Percentiles rank a stretch among this genome's conserved stretches.
These are phyloP conservation scores for Diaphora mendica DNA, from an alignment of 2,888 invertebrate genomes.

Conservation along the genomic window DNA sequence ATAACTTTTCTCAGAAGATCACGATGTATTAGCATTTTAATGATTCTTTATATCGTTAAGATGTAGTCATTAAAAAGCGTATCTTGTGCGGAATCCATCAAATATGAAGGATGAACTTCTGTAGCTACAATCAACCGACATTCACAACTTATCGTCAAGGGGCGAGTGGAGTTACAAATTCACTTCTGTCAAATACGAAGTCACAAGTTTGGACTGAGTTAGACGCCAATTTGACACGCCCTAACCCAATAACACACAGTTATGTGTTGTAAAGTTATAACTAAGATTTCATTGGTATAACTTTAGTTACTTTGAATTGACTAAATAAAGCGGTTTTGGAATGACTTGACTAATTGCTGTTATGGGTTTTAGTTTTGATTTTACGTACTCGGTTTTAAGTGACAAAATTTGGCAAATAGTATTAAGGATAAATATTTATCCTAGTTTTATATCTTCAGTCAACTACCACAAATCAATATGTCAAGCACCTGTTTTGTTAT, in stretches of 20 bases:
- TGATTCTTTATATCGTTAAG: not conserved
- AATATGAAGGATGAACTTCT: constrained; percentile 42
- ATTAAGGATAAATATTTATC: too few relatives aligned
- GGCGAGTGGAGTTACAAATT: constrained; percentile 69
- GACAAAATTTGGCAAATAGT: too few relatives aligned
- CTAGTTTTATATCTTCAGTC: too few relatives aligned
- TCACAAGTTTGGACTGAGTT: constrained; percentile 65
- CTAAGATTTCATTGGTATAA: constrained; percentile 48
- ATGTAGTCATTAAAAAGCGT: not conserved
- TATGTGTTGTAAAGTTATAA: constrained; percentile 48
- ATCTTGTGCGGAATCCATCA: constrained; percentile 41
- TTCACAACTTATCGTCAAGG: constrained; percentile 68
- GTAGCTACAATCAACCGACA: constrained; percentile 75
- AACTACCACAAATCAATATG: too few relatives aligned
- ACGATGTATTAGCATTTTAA: constrained; percentile 4
- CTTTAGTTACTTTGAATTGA: constrained; percentile 39
- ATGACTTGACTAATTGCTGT: not conserved
- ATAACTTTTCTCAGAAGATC: not conserved
- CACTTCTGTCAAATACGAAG: constrained; percentile 62
- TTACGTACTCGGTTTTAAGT: too few relatives aligned
- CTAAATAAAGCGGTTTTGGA: constrained; percentile 31
- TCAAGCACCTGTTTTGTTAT: too few relatives aligned
- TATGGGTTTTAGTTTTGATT: not conserved
- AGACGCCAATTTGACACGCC: constrained; percentile 69
- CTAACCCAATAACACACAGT: constrained; percentile 67